Percentiles rank a stretch among this genome's conserved stretches.
Evolutionary conservation across 2,113 vertebrate genomes (phyloP).

Genomic region (Microtus montanus): DNA sequence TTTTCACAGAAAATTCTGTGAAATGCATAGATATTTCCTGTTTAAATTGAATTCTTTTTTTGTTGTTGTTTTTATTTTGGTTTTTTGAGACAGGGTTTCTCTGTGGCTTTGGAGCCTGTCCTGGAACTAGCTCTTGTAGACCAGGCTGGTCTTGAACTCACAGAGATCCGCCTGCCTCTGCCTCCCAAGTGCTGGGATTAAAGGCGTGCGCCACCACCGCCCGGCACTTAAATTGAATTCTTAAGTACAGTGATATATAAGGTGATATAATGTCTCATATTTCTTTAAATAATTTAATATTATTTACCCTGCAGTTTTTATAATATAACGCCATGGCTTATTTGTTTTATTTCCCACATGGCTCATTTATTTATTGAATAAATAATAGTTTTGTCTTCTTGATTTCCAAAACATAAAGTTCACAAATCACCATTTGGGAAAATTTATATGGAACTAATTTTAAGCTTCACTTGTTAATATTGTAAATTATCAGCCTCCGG

Average conservation of each 20-base stretch:
- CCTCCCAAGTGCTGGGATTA: too few relatives aligned
- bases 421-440: slow-evolving; percentile 5
- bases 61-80: too few relatives aligned
- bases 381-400: neutral
- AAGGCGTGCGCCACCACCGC: too few relatives aligned
- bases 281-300: slow-evolving; percentile 8
- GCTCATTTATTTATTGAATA: neutral
- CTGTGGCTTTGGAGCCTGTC: too few relatives aligned
- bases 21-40: neutral
- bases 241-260: neutral
- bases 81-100: too few relatives aligned
- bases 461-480: slow-evolving; percentile 54
- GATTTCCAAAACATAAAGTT: neutral
- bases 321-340: neutral
- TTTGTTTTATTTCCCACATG: neutral
- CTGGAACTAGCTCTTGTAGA: too few relatives aligned
- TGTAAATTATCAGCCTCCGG: slow-evolving; percentile 16
- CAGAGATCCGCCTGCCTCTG: too few relatives aligned
- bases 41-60: neutral
- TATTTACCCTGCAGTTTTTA: neutral
- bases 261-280: neutral
- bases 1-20: neutral
- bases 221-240: neutral
- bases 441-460: slow-evolving; percentile 45
- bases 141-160: too few relatives aligned